Evolutionary conservation across 2,113 vertebrate genomes (phyloP), one percentile per base, ranked within the genome.

Genomic region (Bucco capensis): DNA sequence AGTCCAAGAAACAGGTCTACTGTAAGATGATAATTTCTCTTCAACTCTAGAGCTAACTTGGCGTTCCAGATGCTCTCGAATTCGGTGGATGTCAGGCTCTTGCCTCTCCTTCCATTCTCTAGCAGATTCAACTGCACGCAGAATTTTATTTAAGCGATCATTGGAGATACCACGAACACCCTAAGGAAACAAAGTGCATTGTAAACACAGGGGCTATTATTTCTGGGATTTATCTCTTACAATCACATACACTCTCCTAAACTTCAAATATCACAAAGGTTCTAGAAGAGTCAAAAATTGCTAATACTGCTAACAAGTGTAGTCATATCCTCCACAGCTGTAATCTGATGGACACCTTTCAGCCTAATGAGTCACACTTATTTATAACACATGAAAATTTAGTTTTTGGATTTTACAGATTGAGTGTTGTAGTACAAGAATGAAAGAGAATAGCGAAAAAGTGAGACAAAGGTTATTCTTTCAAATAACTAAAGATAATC

Each of bases 131-230:
- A 97, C 24, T 21, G 79, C 65, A 91, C 66, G 90, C 80, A 98
- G 72, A 50, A 97, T 94, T 90, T 92, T 96, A 49, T 83, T 96
- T 51, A 98, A 89, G 19, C 83, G 91, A 53, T 97, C 97, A 12
- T 58, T 97, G 24, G 98, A 75, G 88, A 98, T 97, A 38, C 98
- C 96, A 2, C 94, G 96, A 35, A 93, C 87, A 61, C 96, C 97
- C 98, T 98, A 84, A 76, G 60, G 67, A 86, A 82, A 46, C 13
- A 91, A 86, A 77, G 31, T 19, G 38, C 5, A 37, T 19, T 74
- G 44, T 74, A 88, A 91, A 75, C 24, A 83, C 10, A 62, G n/a
- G 14, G 24, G 19, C 23, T 66, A 21, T 60, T 70, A 54, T 16
- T 79, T 67, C 38, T 51, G 23, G 35, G 25, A 82, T 72, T 82